Evolutionary conservation across 2,797 vertebrate species (phyloP), one percentile per base, ranked within the genome.

Genomic region (Sebastiscus tertius): DNA sequence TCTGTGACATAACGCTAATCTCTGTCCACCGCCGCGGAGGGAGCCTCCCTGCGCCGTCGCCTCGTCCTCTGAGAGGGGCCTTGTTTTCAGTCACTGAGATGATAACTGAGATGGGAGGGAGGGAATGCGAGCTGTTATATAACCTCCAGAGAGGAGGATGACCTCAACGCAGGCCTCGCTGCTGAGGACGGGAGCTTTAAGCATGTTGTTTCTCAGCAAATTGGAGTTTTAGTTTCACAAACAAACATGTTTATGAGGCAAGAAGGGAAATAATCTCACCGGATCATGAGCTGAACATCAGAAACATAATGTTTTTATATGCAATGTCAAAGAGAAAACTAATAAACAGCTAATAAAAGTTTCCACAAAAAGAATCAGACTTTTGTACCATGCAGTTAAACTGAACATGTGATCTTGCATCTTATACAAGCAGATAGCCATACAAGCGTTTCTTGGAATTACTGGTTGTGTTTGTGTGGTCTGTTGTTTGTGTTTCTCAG

Each of bases 1-100:
- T 84, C 79, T 75, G 82, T 90, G 84, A 89, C 80, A 90, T 88
- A 89, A 90, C 70, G 7, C 62, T 82, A 66, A 89, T 84, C 83
- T 82, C 56, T 69, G 82, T 78, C 58, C 42, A 18, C 42, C 39
- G 4, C 33, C 0, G 18, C 31, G 3, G 26, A 67, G 81, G 72
- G 75, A 86, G 82, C 80, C 80, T 88, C 85, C 77, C 82, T 24
- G 86, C 1, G 68, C 83, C 72, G 22, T 72, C 84, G 22, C 80
- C 70, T 33, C 42, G 72, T 85, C 84, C 81, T 89, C 87, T 87
- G 90, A 89, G 85, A 82, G 75, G 2, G 62, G 36, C 78, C 83
- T 92, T 93, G 91, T 92, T 82, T 73, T 76, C 78, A 56, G 84
- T 14, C 60, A 1, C 81, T 79, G 75, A 81, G 79, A 88, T 80